These are phyloP conservation scores for Cranoglanis bouderius DNA, from an alignment of 2,113 vertebrate genomes.

Conservation along the genomic window DNA sequence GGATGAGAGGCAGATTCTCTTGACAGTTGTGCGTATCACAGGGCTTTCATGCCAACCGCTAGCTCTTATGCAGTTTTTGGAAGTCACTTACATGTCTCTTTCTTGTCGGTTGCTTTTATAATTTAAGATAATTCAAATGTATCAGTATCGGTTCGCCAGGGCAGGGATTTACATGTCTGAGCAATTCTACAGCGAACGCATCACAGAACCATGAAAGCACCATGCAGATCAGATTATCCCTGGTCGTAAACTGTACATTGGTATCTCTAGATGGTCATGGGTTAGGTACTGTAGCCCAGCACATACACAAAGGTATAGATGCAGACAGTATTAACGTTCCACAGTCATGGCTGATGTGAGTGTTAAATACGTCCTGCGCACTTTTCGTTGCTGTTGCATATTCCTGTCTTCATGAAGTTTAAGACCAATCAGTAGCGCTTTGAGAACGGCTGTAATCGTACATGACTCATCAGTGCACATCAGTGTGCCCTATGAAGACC, in stretches of 20 bases:
- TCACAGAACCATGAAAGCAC: neutral
- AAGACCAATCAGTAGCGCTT: neutral
- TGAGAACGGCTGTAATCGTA: slow-evolving; percentile 3
- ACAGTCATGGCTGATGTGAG: neutral
- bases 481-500: too few relatives aligned
- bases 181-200: neutral
- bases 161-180: slow-evolving; percentile 5
- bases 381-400: neutral
- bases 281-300: neutral
- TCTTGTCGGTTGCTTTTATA: slow-evolving; percentile 41
- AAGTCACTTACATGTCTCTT: neutral
- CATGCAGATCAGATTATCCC: neutral
- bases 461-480: slow-evolving; percentile 19
- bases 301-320: neutral
- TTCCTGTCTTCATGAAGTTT: neutral
- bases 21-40: neutral
- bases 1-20: neutral
- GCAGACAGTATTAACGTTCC: neutral
- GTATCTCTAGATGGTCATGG: neutral
- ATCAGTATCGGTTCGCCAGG: slow-evolving; percentile 22
- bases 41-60: slow-evolving; percentile 24
- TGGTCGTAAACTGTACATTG: neutral
- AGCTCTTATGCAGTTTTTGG: slow-evolving; percentile 25
- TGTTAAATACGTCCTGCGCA: neutral
- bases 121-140: slow-evolving; percentile 40